These are phyloP conservation scores for Phoenicopterus ruber DNA, from an alignment of 2,113 vertebrate genomes.

Conservation along the genomic window DNA sequence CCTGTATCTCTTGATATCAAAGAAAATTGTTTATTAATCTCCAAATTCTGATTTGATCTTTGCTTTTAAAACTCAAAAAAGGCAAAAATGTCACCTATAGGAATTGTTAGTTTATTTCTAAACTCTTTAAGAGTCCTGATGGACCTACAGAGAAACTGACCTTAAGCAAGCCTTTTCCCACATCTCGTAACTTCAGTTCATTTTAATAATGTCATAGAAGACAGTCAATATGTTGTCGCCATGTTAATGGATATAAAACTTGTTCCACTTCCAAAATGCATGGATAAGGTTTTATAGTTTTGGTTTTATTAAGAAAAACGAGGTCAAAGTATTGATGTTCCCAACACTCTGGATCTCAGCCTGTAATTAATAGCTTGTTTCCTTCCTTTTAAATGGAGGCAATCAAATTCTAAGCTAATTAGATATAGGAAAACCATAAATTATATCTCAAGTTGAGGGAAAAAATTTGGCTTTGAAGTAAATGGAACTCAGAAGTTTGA, in stretches of 20 bases:
- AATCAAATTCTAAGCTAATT: slow-evolving; percentile 74
- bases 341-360: slow-evolving; percentile 54
- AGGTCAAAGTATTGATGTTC: slow-evolving; percentile 76
- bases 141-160: slow-evolving; percentile 11
- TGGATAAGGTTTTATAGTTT: slow-evolving; percentile 55
- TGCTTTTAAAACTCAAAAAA: neutral
- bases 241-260: slow-evolving; percentile 74
- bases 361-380: slow-evolving; percentile 73
- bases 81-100: neutral
- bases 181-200: slow-evolving; percentile 26
- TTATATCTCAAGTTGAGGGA: slow-evolving; percentile 7
- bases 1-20: neutral
- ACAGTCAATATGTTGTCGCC: slow-evolving; percentile 73
- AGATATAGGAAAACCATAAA: slow-evolving; percentile 49
- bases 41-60: neutral
- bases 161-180: slow-evolving; percentile 46
- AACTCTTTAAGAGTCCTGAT: slow-evolving; percentile 67
- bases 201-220: slow-evolving; percentile 64
- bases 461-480: slow-evolving; percentile 6
- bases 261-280: slow-evolving; percentile 56
- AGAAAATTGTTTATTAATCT: neutral
- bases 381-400: slow-evolving; percentile 56
- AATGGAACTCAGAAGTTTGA: neutral
- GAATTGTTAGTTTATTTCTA: neutral
- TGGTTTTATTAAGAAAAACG: slow-evolving; percentile 71